These are phyloP conservation scores for Pseudomugil tenellus DNA, from an alignment of 2,797 vertebrate genomes.

Conservation along the genomic window DNA sequence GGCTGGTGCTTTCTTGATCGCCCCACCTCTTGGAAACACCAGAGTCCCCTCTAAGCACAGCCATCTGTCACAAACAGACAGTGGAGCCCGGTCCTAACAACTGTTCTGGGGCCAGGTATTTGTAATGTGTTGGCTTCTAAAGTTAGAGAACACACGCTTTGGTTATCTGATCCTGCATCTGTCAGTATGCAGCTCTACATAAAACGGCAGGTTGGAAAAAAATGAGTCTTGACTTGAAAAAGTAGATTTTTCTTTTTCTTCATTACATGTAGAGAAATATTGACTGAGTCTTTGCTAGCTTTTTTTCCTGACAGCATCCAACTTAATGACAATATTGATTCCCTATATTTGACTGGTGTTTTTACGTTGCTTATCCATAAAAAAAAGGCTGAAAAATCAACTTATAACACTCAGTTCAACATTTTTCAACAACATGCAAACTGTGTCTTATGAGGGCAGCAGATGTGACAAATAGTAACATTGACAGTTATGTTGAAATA, in stretches of 20 bases:
- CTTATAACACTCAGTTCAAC: background rate
- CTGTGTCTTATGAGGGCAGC: background rate
- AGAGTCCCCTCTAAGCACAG: conserved; percentile 54
- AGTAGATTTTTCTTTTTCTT: background rate
- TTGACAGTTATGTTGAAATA: conserved; percentile 3
- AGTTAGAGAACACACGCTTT: conserved; percentile 45
- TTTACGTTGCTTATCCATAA: background rate
- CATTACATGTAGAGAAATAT: background rate
- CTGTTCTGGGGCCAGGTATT: conserved; percentile 60
- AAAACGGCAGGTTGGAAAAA: background rate
- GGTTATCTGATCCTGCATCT: conserved; percentile 42
- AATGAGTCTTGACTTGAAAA: background rate
- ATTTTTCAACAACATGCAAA: conserved; percentile 5
- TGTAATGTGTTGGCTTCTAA: conserved; percentile 47
- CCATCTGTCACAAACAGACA: conserved; percentile 57
- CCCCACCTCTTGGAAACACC: conserved; percentile 60
- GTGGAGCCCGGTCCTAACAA: conserved; percentile 40
- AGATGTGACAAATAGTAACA: background rate
- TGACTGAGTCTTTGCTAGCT: conserved; percentile 1
- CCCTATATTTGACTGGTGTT: background rate
- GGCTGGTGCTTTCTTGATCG: conserved; percentile 46
- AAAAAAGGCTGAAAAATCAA: background rate
- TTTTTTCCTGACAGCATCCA: background rate
- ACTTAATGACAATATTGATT: background rate
- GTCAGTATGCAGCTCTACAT: background rate